Evolutionary conservation across 2,888 invertebrate genomes (phyloP).

Genomic region (Volucella zonaria): DNA sequence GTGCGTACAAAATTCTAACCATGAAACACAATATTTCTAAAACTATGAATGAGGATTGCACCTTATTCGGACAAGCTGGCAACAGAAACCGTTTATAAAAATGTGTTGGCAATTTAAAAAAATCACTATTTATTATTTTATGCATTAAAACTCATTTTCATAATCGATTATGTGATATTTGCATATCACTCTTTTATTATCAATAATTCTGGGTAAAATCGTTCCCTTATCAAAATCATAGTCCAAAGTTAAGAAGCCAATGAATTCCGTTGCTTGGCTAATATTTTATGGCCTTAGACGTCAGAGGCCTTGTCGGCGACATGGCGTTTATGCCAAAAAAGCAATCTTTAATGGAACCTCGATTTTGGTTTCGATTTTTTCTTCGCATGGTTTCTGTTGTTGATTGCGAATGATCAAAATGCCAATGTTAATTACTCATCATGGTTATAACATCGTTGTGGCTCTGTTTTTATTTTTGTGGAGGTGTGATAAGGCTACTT

Average conservation of each 20-base stretch:
- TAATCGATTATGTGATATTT: too few species aligned
- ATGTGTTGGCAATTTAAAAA: too few species aligned
- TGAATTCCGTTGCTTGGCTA: constrained; percentile 20
- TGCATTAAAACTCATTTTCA: too few species aligned
- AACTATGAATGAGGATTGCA: too few species aligned
- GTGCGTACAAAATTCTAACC: too few species aligned
- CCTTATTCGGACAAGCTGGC: too few species aligned
- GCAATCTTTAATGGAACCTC: not conserved
- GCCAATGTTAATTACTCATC: constrained; percentile 39
- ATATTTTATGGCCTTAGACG: not conserved
- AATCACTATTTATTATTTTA: too few species aligned
- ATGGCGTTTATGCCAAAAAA: constrained; percentile 12
- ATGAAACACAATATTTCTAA: too few species aligned
- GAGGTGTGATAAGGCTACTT: constrained; percentile 44
- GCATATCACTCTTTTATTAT: too few species aligned
- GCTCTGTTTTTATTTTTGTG: not conserved
- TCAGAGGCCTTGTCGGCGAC: not conserved
- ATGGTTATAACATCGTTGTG: not conserved
- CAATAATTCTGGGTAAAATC: not conserved
- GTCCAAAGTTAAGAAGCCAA: constrained; percentile 1
- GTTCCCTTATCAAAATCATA: constrained; percentile 6
- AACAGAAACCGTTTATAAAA: too few species aligned
- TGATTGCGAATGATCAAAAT: constrained; percentile 16
- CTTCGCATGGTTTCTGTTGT: not conserved
- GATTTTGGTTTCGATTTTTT: not conserved